These are phyloP conservation scores for Threskiornis aethiopicus DNA, from an alignment of 2,797 vertebrate species.

Conservation along the genomic window DNA sequence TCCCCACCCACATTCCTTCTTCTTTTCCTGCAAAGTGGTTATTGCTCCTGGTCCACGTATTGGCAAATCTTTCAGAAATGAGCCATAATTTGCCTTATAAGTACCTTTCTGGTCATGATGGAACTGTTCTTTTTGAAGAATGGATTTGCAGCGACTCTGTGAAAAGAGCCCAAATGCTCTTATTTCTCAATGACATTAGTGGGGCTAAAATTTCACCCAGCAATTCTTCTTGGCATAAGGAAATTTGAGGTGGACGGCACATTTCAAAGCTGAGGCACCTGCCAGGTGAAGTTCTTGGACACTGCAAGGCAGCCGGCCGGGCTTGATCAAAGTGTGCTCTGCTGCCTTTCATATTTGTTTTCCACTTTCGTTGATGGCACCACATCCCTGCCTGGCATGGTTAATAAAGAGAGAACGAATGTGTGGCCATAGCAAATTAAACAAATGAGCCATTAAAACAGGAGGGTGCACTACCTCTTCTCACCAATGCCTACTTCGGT, in stretches of 20 bases:
- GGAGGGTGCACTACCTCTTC: neutral
- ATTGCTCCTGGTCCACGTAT: neutral
- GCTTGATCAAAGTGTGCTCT: neutral
- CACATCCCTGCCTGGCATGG: neutral
- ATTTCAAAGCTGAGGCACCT: neutral
- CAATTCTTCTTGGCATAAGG: neutral
- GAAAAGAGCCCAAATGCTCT: neutral
- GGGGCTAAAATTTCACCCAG: neutral
- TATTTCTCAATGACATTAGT: neutral
- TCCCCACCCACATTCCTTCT: neutral
- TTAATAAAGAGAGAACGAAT: neutral
- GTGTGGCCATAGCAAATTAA: neutral
- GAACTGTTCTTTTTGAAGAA: neutral
- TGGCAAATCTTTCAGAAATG: neutral
- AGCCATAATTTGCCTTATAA: constrained; percentile 6
- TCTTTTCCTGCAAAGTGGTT: neutral
- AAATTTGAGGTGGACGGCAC: neutral
- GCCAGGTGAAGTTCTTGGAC: neutral
- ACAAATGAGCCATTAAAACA: neutral
- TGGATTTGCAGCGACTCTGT: neutral
- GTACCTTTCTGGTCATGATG: neutral
- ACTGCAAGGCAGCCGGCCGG: neutral
- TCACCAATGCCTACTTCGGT: neutral
- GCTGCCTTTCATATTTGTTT: neutral
- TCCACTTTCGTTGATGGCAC: neutral